Percentiles rank a stretch among this genome's conserved stretches.
Conservation (phyloP, 2,888 invertebrate species). For the Clostera curtula region DNA sequence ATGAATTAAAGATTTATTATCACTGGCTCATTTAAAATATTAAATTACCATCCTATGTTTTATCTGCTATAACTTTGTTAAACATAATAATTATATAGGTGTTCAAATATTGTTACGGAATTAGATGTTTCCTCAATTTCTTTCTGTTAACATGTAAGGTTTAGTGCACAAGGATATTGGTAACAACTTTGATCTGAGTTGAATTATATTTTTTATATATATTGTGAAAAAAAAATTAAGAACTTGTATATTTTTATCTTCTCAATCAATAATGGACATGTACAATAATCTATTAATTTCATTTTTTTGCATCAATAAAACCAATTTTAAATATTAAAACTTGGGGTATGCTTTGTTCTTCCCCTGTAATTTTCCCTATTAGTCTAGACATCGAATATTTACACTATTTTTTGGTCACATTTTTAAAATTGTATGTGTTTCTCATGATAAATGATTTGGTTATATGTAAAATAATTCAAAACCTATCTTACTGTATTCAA, state of each 20-base stretch:
- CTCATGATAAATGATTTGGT: too few species aligned
- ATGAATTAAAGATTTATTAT: constrained; percentile 66
- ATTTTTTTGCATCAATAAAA: constrained; percentile 72
- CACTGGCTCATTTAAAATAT: constrained; percentile 66
- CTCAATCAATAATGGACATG: constrained; percentile 72
- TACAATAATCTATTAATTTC: constrained; percentile 69
- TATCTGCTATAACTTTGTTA: constrained; percentile 70
- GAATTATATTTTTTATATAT: constrained; percentile 72
- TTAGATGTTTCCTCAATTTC: constrained; percentile 67
- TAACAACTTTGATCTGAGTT: constrained; percentile 71
- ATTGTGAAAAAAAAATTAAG: constrained; percentile 67
- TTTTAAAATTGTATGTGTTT: too few species aligned
- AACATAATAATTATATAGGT: constrained; percentile 68
- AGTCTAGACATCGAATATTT: too few species aligned
- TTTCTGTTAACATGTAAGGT: constrained; percentile 65
- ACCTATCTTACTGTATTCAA: too few species aligned
- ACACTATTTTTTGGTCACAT: too few species aligned
- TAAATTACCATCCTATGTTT: constrained; percentile 59
- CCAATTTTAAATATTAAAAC: constrained; percentile 66
- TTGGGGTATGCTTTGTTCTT: constrained; percentile 42
- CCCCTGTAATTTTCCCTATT: too few species aligned
- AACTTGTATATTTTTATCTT: constrained; percentile 71
- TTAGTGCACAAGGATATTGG: constrained; percentile 74
- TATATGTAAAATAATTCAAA: too few species aligned
- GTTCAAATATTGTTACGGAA: constrained; percentile 72